Evolutionary conservation across 2,888 invertebrate genomes (phyloP), one percentile per base, ranked within the genome.

Genomic region (Odontocerum albicorne): DNA sequence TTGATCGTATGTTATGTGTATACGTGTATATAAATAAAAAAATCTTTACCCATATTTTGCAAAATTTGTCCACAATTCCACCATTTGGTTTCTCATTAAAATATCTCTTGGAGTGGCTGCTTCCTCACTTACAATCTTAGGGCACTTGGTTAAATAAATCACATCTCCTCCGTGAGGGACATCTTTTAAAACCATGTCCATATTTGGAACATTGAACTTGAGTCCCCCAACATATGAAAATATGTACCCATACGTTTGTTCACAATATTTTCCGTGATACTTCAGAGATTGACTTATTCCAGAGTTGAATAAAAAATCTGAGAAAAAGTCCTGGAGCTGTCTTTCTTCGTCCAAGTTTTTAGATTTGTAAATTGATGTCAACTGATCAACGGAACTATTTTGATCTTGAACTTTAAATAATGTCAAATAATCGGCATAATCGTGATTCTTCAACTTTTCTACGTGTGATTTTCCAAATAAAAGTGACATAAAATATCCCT

Each of bases 41-140:
- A 38, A 16, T 21, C 64, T 72, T 70, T 63, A 79, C 79, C 75
- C 75, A 64, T 64, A 68, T 62, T 73, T 76, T 3, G 77, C 77
- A 39, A 78, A 79, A 54, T 76, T 75, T 0, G 76, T 73, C 77
- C 77, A 77, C 73, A 78, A 72, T 68, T 71, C 72, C 0, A 77
- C 73, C 74, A 78, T 73, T 17, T 77, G 73, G 0, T 72, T 72
- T 1, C 75, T 66, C 17, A 77, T 75, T 31, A 73, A 69, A 0
- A 73, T 74, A n/a, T 79, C 78, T 16, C 72, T 69, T 40, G 74
- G 73, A 20, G 71, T 70, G 69, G 75, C 72, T 0, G 73, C 72
- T 13, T 75, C 13, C 10, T 43, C 31, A n/a, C n/a, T n/a, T n/a
- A n/a, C n/a, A n/a, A n/a, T n/a, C n/a, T n/a, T n/a, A n/a, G n/a